Percentiles rank a stretch among this genome's conserved stretches.
phyloP scores from a whole-genome alignment of 2,113 vertebrate genomes.

The Bagarius yarrelli region DNA sequence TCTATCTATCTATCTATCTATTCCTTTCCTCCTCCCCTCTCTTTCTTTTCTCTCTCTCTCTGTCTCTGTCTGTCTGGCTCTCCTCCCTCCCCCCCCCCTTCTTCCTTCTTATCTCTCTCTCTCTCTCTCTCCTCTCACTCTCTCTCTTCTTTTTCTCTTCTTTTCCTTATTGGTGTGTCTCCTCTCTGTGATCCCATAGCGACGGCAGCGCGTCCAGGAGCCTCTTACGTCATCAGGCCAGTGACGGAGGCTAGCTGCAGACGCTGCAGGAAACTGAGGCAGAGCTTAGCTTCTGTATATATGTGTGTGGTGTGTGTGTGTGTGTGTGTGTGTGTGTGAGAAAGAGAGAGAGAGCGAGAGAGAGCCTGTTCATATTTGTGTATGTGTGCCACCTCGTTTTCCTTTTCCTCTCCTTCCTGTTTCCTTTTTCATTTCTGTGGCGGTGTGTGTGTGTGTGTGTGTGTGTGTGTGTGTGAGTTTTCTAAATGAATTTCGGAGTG shows the following conservation, averaged over 20 bases:
- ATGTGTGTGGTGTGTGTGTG: slow-evolving; percentile 34
- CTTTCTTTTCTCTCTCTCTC: background rate
- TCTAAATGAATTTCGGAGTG: slow-evolving; percentile 71
- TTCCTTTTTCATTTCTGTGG: slow-evolving; percentile 25
- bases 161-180: background rate
- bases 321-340: slow-evolving; percentile 9
- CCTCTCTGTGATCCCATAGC: slow-evolving; percentile 52
- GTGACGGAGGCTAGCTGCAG: slow-evolving; percentile 33
- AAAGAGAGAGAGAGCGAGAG: background rate
- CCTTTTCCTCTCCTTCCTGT: slow-evolving; percentile 24
- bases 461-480: slow-evolving; percentile 35
- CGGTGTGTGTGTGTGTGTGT: slow-evolving; percentile 47
- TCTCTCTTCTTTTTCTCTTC: background rate
- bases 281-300: slow-evolving; percentile 20
- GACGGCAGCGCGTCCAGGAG: slow-evolving; percentile 45
- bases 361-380: slow-evolving; percentile 4
- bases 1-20: too few relatives aligned
- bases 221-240: slow-evolving; percentile 36
- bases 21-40: slow-evolving; percentile 1
- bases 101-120: background rate
- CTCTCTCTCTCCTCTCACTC: background rate
- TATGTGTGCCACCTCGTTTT: background rate
- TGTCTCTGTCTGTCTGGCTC: background rate
- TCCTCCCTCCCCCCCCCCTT: background rate
- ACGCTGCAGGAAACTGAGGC: background rate